Conservation (phyloP, 2,888 invertebrate genomes). For the Agonopterix subpropinquella region DNA sequence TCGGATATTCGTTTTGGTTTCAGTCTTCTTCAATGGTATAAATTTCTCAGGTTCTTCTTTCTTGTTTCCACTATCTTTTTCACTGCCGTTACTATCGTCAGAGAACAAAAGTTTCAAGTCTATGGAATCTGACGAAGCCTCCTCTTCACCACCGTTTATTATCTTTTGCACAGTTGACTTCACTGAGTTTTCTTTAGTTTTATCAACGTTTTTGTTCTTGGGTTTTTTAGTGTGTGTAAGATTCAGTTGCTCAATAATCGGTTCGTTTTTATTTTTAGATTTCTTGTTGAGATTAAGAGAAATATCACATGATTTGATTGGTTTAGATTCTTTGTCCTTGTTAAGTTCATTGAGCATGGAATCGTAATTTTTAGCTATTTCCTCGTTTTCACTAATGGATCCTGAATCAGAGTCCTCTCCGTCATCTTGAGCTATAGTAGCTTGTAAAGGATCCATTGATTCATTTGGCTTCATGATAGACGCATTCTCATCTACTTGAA, state of each 20-base stretch:
- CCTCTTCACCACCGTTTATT: conserved; percentile 12
- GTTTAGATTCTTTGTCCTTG: conserved; percentile 26
- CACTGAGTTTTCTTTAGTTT: not conserved
- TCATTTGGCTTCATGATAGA: conserved; percentile 34
- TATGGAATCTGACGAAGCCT: conserved; percentile 47
- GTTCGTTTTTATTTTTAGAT: conserved; percentile 31
- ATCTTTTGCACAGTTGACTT: conserved; percentile 6
- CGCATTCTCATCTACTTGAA: conserved; percentile 33
- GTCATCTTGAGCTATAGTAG: conserved; percentile 22
- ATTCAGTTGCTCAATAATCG: conserved; percentile 54
- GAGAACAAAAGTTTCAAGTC: conserved; percentile 54
- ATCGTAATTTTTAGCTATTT: conserved; percentile 54
- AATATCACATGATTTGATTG: conserved; percentile 30
- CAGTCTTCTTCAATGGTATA: conserved; percentile 46
- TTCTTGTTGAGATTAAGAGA: conserved; percentile 50
- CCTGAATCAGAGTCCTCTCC: conserved; percentile 13
- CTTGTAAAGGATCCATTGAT: conserved; percentile 45
- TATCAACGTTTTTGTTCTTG: not conserved
- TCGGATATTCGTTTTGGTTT: conserved; percentile 43
- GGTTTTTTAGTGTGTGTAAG: conserved; percentile 44
- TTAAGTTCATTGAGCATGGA: conserved; percentile 47
- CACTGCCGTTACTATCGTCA: conserved; percentile 52
- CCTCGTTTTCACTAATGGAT: conserved; percentile 48
- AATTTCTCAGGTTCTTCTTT: conserved; percentile 21
- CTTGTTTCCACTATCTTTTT: conserved; percentile 15